Conservation (phyloP, 2,797 vertebrate species). For the Sebastes variabilis region DNA sequence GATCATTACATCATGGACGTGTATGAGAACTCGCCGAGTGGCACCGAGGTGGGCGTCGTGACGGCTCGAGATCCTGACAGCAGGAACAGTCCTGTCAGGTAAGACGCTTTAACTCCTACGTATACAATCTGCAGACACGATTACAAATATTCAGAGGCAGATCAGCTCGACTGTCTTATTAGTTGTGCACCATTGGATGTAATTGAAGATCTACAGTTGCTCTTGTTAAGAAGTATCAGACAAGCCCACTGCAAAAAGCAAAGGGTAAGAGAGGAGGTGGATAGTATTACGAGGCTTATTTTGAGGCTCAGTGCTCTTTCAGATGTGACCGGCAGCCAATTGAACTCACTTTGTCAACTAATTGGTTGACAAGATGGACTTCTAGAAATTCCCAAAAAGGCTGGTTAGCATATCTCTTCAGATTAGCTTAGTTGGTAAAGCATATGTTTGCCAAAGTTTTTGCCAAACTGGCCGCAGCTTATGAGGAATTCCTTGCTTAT, state of each 20-base stretch:
- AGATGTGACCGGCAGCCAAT: slow-evolving; percentile 15
- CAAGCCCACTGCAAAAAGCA: not conserved
- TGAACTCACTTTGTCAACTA: slow-evolving; percentile 14
- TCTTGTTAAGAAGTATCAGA: not conserved
- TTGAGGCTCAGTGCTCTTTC: slow-evolving; percentile 1
- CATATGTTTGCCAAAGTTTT: not conserved
- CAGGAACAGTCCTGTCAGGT: slow-evolving; percentile 93
- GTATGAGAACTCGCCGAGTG: slow-evolving; percentile 89
- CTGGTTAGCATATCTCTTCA: not conserved
- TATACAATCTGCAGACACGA: not conserved
- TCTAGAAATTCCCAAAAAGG: not conserved
- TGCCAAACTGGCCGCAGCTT: not conserved
- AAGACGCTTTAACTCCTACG: slow-evolving; percentile 35
- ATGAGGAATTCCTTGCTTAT: not conserved
- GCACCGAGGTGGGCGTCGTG: slow-evolving; percentile 90
- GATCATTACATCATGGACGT: slow-evolving; percentile 95
- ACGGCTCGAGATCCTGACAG: slow-evolving; percentile 94
- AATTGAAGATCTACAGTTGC: not conserved
- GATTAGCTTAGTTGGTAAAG: not conserved
- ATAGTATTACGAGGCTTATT: slow-evolving; percentile 15
- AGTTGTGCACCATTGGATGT: not conserved
- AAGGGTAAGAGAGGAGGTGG: not conserved
- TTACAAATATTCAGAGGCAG: not conserved
- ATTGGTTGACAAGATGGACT: not conserved
- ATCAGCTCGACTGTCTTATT: slow-evolving; percentile 1